Evolutionary conservation across 92 coral and sea anemone genomes (phyloP).

Genomic region (Muricea muricata): DNA sequence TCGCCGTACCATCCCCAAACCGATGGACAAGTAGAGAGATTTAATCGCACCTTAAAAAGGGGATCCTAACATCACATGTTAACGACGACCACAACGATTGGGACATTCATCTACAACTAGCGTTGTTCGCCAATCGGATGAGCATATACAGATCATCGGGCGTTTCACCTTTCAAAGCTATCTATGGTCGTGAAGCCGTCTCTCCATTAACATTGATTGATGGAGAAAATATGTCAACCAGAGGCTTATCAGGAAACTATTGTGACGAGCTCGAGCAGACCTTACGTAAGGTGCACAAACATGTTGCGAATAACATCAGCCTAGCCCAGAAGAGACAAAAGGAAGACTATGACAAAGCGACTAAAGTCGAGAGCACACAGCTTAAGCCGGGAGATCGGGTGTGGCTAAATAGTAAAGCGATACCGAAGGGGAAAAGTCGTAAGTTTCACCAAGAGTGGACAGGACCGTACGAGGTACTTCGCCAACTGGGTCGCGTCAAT

Average conservation of each 20-base stretch:
- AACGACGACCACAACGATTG: conserved; percentile 3
- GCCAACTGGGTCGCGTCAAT: background rate
- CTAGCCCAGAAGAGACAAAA: background rate
- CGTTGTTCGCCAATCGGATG: background rate
- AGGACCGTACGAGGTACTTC: conserved; percentile 6
- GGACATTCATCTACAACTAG: background rate
- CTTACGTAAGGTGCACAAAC: background rate
- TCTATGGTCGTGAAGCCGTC: background rate
- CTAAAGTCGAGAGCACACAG: background rate
- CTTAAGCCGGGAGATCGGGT: conserved; percentile 22
- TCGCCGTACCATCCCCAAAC: conserved; percentile 15
- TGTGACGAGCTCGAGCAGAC: conserved; percentile 10
- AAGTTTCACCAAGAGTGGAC: conserved; percentile 36
- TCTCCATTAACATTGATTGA: background rate
- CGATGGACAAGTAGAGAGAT: background rate
- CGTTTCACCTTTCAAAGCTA: background rate
- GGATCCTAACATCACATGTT: background rate
- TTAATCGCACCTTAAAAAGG: conserved; percentile 8
- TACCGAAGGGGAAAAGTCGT: conserved; percentile 8
- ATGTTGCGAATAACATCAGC: background rate
- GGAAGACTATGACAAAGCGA: background rate
- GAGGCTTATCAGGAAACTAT: background rate
- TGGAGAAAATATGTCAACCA: background rate
- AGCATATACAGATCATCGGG: background rate
- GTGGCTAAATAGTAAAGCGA: conserved; percentile 19